phyloP scores from a whole-genome alignment of 1,140 invertebrate species.

The Camponotus vicinus region DNA sequence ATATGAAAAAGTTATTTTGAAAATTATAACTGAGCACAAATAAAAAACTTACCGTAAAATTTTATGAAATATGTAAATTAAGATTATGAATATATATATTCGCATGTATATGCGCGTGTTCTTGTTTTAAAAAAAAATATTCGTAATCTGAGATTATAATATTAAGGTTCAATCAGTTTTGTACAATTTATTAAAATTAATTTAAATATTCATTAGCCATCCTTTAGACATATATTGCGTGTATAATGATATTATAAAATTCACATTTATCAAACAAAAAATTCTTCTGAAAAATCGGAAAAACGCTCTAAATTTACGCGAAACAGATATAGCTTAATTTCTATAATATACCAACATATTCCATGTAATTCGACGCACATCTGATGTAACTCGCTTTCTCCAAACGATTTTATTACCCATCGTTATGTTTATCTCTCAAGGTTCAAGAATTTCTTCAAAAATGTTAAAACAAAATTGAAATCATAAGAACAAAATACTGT shows the following conservation, averaged over 20 bases:
- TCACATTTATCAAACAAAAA: not conserved
- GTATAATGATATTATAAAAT: not conserved
- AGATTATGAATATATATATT: slow-evolving; percentile 8
- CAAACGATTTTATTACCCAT: not conserved
- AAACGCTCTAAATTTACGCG: not conserved
- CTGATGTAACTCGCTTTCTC: not conserved
- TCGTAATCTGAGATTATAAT: not conserved
- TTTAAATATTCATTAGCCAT: not conserved
- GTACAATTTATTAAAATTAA: not conserved
- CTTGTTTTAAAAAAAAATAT: not conserved
- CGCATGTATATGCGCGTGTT: not conserved
- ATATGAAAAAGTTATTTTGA: no score
- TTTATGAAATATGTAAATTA: not conserved
- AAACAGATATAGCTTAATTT: slow-evolving; percentile 9
- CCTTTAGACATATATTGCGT: not conserved
- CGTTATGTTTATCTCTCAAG: slow-evolving; percentile 9
- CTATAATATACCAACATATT: slow-evolving; percentile 3
- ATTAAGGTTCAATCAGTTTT: not conserved
- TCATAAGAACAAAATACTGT: not conserved
- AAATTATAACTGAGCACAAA: no score
- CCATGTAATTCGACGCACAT: slow-evolving; percentile 2
- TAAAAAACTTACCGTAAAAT: no score
- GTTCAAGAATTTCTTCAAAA: not conserved
- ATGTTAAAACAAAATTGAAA: slow-evolving; percentile 8
- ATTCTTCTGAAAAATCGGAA: not conserved